Conservation (phyloP, 2,888 invertebrate genomes). For the Actias luna region DNA sequence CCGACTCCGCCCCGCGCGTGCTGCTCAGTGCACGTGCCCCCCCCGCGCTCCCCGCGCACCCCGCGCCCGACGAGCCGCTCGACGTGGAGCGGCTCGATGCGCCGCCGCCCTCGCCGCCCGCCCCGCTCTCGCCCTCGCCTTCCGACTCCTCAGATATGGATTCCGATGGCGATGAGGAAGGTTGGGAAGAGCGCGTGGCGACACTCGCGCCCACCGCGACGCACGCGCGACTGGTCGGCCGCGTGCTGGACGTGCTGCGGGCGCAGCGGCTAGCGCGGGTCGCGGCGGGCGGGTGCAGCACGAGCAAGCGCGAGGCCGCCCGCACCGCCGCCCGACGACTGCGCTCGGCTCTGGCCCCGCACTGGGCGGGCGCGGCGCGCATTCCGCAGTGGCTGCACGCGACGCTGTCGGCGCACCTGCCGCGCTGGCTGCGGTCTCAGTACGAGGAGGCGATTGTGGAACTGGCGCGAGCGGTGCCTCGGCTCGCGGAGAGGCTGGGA, state of each 20-base stretch:
- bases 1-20: constrained; percentile 21
- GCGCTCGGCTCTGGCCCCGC: constrained; percentile 45
- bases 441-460: constrained; percentile 43
- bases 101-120: constrained; percentile 26
- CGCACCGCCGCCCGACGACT: constrained; percentile 39
- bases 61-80: constrained; percentile 26
- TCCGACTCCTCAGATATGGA: constrained; percentile 24
- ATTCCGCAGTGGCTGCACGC: constrained; percentile 50
- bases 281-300: constrained; percentile 15
- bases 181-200: constrained; percentile 47
- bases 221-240: constrained; percentile 47
- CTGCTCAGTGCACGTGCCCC: constrained; percentile 22
- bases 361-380: constrained; percentile 25
- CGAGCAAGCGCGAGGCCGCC: constrained; percentile 22
- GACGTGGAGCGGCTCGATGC: constrained; percentile 27
- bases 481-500: constrained; percentile 43
- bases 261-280: constrained; percentile 47
- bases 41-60: constrained; percentile 27
- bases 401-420: constrained; percentile 39
- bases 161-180: constrained; percentile 32
- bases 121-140: constrained; percentile 22
- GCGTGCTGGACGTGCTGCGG: constrained; percentile 39
- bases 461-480: constrained; percentile 47
- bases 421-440: constrained; percentile 38
- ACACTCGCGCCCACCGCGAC: constrained; percentile 44